Conservation (phyloP, 1,140 invertebrate species). For the Drosophila aff. region DNA sequence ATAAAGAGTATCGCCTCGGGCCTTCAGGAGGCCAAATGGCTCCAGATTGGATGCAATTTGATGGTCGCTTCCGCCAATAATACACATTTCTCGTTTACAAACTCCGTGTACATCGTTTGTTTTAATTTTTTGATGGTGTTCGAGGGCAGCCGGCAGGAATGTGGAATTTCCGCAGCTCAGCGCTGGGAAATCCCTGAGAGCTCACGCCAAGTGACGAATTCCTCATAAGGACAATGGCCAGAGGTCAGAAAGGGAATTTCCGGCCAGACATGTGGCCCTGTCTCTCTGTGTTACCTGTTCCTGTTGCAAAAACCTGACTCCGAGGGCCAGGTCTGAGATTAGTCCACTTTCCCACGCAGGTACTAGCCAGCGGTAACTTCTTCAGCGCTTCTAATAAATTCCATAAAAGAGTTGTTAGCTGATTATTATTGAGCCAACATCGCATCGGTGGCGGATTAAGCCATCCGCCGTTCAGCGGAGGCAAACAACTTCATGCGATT, state of each 20-base stretch:
- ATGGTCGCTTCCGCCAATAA: constrained; percentile 54
- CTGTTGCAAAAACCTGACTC: constrained; percentile 35
- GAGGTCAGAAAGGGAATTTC: constrained; percentile 70
- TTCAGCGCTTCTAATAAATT: constrained; percentile 37
- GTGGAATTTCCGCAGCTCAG: constrained; percentile 65
- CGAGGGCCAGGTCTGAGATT: constrained; percentile 43
- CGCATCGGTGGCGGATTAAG: constrained; percentile 49
- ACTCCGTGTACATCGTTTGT: constrained; percentile 19
- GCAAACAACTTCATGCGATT: constrained; percentile 70
- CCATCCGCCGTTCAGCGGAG: constrained; percentile 43
- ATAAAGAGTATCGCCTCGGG: neutral
- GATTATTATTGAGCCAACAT: constrained; percentile 50
- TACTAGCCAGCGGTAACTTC: constrained; percentile 15
- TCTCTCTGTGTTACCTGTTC: constrained; percentile 21
- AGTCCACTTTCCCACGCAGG: constrained; percentile 69
- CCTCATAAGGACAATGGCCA: constrained; percentile 58
- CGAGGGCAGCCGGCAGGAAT: constrained; percentile 4
- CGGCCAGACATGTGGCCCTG: constrained; percentile 61
- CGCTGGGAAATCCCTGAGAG: constrained; percentile 60
- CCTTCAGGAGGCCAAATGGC: constrained; percentile 23
- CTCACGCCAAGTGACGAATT: constrained; percentile 78
- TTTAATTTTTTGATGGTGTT: constrained; percentile 4
- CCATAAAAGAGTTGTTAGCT: constrained; percentile 52
- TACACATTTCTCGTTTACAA: constrained; percentile 59
- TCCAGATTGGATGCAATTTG: constrained; percentile 70